A percentile compares a stretch with the other conserved stretches of the same genome.
Conservation (phyloP, 2,888 invertebrate species). For the Leuctra nigra region DNA sequence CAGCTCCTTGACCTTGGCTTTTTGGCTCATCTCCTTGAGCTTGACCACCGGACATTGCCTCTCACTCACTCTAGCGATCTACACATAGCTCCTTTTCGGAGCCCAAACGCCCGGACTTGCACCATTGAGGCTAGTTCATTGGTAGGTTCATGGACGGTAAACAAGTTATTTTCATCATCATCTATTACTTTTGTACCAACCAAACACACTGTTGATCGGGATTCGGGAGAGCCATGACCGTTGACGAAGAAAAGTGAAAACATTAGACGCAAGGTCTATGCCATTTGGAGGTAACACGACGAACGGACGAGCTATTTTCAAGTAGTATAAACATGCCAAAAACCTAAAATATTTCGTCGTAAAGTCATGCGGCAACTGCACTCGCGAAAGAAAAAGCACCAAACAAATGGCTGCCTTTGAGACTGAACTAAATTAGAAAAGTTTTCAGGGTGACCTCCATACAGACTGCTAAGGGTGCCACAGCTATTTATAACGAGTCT, state of each 20-base stretch:
- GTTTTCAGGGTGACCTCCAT: neutral
- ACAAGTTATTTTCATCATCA: constrained; percentile 6
- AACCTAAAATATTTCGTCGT: too few species aligned
- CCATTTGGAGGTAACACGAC: neutral
- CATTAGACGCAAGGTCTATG: neutral
- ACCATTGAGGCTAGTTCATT: constrained; percentile 2
- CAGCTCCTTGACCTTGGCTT: constrained; percentile 10
- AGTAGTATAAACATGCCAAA: neutral
- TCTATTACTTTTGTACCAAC: neutral
- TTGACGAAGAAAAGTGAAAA: neutral
- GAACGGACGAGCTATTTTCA: neutral
- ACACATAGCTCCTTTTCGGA: neutral
- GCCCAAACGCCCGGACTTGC: neutral
- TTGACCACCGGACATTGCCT: neutral
- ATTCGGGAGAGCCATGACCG: neutral
- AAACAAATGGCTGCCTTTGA: neutral
- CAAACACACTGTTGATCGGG: neutral
- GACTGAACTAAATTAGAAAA: too few species aligned
- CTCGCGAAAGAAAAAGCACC: too few species aligned
- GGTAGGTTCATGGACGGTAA: constrained; percentile 9
- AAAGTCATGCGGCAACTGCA: too few species aligned
- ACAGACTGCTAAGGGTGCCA: neutral
- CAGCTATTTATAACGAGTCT: neutral
- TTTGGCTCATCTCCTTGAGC: neutral
- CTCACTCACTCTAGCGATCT: neutral